Conservation (phyloP, 2,888 invertebrate species). For the Hecatera dysodea region DNA sequence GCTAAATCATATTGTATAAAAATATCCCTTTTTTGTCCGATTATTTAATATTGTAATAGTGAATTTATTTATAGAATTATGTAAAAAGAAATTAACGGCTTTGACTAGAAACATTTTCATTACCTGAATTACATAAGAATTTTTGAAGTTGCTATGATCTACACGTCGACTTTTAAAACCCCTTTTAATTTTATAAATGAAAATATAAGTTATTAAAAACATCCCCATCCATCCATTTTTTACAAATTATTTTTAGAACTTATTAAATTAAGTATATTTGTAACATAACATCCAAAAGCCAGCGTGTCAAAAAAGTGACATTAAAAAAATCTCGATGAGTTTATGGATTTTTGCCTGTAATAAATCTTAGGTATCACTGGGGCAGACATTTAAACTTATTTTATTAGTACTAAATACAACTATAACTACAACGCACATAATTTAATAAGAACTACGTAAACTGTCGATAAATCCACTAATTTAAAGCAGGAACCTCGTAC, state of each 20-base stretch:
- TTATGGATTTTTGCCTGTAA: background rate
- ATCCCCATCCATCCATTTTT: background rate
- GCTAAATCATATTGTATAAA: constrained; percentile 29
- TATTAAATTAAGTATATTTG: background rate
- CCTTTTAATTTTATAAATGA: background rate
- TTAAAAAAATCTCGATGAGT: background rate
- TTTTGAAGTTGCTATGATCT: background rate
- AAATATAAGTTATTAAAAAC: background rate
- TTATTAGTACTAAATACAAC: constrained; percentile 15
- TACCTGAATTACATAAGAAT: background rate
- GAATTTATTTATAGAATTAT: constrained; percentile 12
- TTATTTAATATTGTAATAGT: background rate
- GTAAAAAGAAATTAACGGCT: background rate
- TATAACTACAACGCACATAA: constrained; percentile 19
- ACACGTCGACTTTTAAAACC: background rate
- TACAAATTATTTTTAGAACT: background rate
- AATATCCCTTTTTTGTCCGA: constrained; percentile 26
- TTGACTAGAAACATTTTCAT: constrained; percentile 25
- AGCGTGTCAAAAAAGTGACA: background rate
- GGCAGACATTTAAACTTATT: background rate
- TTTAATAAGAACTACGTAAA: constrained; percentile 10
- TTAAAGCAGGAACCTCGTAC: constrained; percentile 54
- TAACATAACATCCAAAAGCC: background rate
- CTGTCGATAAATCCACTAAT: constrained; percentile 13
- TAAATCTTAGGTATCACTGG: background rate